These are phyloP conservation scores for Lucifuga dentata DNA, from an alignment of 2,113 vertebrate species.

Conservation along the genomic window DNA sequence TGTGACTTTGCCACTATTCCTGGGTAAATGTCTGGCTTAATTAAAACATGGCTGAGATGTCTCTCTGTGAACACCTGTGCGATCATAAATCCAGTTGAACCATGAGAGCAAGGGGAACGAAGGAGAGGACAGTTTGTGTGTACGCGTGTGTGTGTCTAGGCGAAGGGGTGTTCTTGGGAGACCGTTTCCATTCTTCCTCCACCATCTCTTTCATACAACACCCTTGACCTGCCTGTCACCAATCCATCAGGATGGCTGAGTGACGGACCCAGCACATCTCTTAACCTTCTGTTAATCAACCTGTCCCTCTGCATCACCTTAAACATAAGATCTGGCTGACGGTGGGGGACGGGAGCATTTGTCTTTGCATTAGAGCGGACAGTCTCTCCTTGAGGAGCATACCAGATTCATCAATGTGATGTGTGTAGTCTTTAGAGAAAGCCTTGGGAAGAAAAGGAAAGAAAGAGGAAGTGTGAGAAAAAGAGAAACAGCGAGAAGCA, in stretches of 20 bases:
- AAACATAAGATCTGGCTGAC: slow-evolving; percentile 73
- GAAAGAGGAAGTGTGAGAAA: slow-evolving; percentile 3
- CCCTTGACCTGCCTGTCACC: slow-evolving; percentile 75
- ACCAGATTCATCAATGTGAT: slow-evolving; percentile 83
- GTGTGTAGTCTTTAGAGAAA: slow-evolving; percentile 58
- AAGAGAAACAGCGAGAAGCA: slow-evolving; percentile 12
- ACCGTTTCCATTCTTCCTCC: slow-evolving; percentile 36
- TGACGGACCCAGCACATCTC: slow-evolving; percentile 73
- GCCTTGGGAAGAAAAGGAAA: slow-evolving; percentile 57
- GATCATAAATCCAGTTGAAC: slow-evolving; percentile 64
- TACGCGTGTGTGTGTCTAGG: not conserved
- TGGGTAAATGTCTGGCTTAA: slow-evolving; percentile 62
- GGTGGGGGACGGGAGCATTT: slow-evolving; percentile 72
- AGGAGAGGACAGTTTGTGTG: slow-evolving; percentile 16
- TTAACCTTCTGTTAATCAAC: slow-evolving; percentile 85
- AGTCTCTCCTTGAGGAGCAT: slow-evolving; percentile 80
- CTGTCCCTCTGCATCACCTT: slow-evolving; percentile 81
- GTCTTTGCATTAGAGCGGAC: slow-evolving; percentile 78
- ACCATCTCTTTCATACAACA: slow-evolving; percentile 44
- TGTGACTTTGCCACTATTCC: slow-evolving; percentile 60
- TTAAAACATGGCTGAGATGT: slow-evolving; percentile 49
- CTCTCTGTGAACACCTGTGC: slow-evolving; percentile 55
- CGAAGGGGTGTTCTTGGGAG: slow-evolving; percentile 20
- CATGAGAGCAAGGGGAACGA: slow-evolving; percentile 6
- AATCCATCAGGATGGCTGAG: slow-evolving; percentile 72